Conservation (phyloP, 37 sponge, comb jelly and placozoan genomes). For the Cladorhizidae sp. region DNA sequence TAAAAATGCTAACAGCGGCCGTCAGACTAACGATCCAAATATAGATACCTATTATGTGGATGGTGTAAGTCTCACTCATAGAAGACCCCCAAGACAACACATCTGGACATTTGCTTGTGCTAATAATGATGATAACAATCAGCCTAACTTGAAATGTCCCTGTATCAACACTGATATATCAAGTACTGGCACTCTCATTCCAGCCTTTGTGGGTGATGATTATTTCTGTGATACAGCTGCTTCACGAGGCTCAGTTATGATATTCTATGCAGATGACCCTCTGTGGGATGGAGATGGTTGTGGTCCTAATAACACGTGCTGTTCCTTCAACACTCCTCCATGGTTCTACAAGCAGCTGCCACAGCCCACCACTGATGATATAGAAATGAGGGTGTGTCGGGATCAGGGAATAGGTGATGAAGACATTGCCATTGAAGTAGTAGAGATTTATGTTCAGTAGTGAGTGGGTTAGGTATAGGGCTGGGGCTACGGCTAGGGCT, state of each 20-base stretch:
- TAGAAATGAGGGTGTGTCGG: conserved; percentile 12
- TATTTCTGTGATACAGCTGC: conserved; percentile 45
- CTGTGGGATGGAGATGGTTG: conserved; percentile 53
- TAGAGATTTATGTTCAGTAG: too few relatives aligned
- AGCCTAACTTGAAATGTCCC: background rate
- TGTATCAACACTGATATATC: background rate
- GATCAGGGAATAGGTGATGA: too few relatives aligned
- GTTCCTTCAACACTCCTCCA: conserved; percentile 18
- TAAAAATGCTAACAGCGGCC: too few relatives aligned
- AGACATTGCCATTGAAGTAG: too few relatives aligned
- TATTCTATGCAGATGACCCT: conserved; percentile 18
- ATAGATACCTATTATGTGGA: conserved; percentile 25
- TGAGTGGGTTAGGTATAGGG: too few relatives aligned
- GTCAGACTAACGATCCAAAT: too few relatives aligned
- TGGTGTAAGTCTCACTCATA: conserved; percentile 45
- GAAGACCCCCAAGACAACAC: conserved; percentile 27
- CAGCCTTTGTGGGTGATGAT: conserved; percentile 5
- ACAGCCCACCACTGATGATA: background rate
- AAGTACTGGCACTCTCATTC: background rate
- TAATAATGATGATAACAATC: background rate
- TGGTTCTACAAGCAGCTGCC: conserved; percentile 2
- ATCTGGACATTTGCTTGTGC: conserved; percentile 43
- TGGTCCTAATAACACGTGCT: conserved; percentile 13
- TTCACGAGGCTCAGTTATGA: too few relatives aligned
- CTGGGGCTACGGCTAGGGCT: too few relatives aligned